Evolutionary conservation across 2,797 vertebrate species (phyloP).

Genomic region (Heliangelus exortis): DNA sequence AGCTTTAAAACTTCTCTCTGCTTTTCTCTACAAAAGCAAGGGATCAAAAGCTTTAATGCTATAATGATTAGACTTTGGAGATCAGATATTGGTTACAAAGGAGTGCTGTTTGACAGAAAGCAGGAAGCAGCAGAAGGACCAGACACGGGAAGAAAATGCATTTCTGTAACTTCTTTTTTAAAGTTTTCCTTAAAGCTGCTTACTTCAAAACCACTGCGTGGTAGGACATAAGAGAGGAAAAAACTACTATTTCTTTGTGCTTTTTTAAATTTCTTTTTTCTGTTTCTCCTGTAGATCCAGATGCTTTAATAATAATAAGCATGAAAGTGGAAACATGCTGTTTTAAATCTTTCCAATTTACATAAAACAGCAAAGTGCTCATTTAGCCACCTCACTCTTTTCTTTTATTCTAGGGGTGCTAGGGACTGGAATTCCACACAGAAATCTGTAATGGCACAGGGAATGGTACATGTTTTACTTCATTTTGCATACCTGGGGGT

Average conservation of each 20-base stretch:
- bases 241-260: background rate
- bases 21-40: background rate
- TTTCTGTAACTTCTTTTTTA: background rate
- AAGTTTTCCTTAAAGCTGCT: background rate
- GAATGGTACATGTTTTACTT: background rate
- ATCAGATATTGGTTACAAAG: background rate
- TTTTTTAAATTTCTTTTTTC: background rate
- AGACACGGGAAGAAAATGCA: background rate
- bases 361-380: background rate
- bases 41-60: background rate
- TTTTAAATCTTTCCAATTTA: background rate
- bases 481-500: background rate
- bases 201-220: background rate
- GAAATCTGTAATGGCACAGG: background rate
- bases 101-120: background rate
- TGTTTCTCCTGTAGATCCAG: background rate
- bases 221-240: background rate
- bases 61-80: background rate
- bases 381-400: background rate
- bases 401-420: background rate
- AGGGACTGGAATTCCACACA: background rate
- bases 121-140: background rate
- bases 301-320: background rate
- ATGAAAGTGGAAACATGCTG: background rate
- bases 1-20: background rate